These are phyloP conservation scores for Oxystoma pomonae DNA, from an alignment of 2,888 invertebrate genomes.

Conservation along the genomic window DNA sequence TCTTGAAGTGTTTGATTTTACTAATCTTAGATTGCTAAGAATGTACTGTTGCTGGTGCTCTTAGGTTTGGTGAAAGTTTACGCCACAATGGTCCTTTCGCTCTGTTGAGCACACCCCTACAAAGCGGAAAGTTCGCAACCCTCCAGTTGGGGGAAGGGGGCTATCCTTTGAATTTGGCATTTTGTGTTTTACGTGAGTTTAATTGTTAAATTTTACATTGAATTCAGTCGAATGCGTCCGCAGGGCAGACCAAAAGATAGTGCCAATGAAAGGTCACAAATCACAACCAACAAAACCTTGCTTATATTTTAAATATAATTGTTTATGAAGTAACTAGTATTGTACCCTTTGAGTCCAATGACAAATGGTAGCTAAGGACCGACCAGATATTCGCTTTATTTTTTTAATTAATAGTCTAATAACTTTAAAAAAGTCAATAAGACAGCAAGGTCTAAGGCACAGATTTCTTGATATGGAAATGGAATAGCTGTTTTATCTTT, in stretches of 20 bases:
- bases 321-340: too few relatives aligned
- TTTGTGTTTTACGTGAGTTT: conserved; percentile 9
- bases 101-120: conserved; percentile 23
- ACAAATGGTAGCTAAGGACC: too few relatives aligned
- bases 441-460: too few relatives aligned
- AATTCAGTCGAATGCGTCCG: neutral
- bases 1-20: too few relatives aligned
- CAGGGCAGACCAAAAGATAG: neutral
- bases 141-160: neutral
- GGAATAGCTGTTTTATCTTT: too few relatives aligned
- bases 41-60: neutral
- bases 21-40: neutral
- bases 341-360: too few relatives aligned
- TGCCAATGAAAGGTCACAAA: neutral
- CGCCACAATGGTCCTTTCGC: conserved; percentile 40
- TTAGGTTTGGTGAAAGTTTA: conserved; percentile 35
- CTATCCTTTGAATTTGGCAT: conserved; percentile 23
- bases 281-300: neutral
- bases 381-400: too few relatives aligned
- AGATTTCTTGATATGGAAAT: too few relatives aligned
- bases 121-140: conserved; percentile 17
- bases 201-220: neutral
- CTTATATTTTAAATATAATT: neutral
- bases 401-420: too few relatives aligned
- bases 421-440: too few relatives aligned